phyloP scores from a whole-genome alignment of 64 coral and sea anemone species.

The Porites lutea region DNA sequence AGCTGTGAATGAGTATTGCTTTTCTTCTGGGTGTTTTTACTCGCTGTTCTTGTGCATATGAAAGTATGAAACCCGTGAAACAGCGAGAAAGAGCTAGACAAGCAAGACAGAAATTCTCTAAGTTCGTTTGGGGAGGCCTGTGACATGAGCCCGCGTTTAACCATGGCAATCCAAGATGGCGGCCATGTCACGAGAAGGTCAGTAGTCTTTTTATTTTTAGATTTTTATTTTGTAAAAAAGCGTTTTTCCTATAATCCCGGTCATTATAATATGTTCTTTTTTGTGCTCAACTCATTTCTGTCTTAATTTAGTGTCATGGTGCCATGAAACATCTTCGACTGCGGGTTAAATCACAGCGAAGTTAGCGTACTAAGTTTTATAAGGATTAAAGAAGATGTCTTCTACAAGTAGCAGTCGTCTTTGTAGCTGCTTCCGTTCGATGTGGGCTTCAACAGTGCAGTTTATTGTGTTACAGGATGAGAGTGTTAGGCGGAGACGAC shows the following conservation, averaged over 20 bases:
- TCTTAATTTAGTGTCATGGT: not conserved
- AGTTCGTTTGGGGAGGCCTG: no score
- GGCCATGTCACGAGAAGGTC: not conserved
- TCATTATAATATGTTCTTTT: not conserved
- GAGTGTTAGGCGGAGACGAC: constrained; percentile 35
- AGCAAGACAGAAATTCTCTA: no score
- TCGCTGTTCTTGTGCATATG: no score
- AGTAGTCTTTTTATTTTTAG: not conserved
- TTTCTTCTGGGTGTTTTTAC: no score
- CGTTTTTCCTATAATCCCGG: not conserved
- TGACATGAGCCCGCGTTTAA: not conserved
- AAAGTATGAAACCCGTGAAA: no score
- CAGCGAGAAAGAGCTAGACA: no score
- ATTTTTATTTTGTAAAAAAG: not conserved
- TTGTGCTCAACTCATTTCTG: not conserved
- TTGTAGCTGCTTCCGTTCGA: not conserved
- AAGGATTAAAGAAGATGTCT: not conserved
- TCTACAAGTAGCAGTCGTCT: not conserved
- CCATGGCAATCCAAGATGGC: not conserved
- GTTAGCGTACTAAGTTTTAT: not conserved
- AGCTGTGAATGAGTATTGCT: no score
- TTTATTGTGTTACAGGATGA: constrained; percentile 59
- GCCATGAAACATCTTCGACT: not conserved
- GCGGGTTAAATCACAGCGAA: not conserved
- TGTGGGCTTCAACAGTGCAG: not conserved